phyloP scores from a whole-genome alignment of 2,797 vertebrate genomes.

The Picus viridis region DNA sequence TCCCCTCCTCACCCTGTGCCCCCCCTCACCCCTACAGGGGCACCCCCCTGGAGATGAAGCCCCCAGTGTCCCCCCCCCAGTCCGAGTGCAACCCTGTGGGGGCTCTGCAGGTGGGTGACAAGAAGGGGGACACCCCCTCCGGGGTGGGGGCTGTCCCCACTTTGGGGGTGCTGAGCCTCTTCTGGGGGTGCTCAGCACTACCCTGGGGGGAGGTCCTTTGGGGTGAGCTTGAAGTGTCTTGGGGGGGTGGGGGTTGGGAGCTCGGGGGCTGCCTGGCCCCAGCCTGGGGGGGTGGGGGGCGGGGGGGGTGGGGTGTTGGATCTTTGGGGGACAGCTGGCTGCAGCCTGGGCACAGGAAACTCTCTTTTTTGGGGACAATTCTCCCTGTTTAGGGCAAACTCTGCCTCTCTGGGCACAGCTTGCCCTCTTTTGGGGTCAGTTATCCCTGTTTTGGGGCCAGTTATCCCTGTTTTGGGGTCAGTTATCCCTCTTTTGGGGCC shows the following conservation, averaged over 20 bases:
- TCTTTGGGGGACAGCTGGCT: too few species aligned
- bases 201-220: neutral
- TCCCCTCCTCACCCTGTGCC: neutral
- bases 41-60: constrained; percentile 21
- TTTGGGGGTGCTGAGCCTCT: neutral
- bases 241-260: neutral
- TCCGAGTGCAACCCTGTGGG: constrained; percentile 48
- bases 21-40: neutral
- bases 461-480: too few species aligned
- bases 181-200: neutral
- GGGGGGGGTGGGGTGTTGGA: too few species aligned
- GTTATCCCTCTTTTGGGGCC: too few species aligned
- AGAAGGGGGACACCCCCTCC: too few species aligned
- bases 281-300: too few species aligned
- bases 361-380: fast-evolving
- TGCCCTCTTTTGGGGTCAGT: neutral
- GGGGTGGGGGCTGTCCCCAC: too few species aligned
- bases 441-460: neutral
- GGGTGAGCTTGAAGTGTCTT: too few species aligned
- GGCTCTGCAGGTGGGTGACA: constrained; percentile 49
- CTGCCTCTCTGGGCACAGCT: fast-evolving
- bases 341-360: too few species aligned
- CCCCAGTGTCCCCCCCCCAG: constrained; percentile 27
- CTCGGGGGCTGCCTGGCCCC: too few species aligned
- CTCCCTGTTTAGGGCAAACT: neutral